These are phyloP conservation scores for Babylonia areolata DNA, from an alignment of 1,140 invertebrate genomes.

Conservation along the genomic window DNA sequence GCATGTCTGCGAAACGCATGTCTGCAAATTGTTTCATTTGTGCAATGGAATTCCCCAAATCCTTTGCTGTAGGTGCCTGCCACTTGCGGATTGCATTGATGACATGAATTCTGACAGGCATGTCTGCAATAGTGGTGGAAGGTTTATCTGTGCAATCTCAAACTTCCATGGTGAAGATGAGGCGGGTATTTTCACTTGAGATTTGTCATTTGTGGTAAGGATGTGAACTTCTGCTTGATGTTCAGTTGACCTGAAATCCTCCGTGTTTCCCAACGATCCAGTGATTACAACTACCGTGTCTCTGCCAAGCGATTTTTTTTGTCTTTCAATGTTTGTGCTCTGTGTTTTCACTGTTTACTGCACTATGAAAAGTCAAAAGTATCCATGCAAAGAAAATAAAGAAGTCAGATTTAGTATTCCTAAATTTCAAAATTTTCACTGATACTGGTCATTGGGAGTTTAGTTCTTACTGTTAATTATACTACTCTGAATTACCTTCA, in stretches of 20 bases:
- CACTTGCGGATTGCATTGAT: neutral
- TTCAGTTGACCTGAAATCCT: neutral
- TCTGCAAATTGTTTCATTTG: neutral
- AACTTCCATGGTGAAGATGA: neutral
- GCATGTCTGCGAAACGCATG: constrained; percentile 1
- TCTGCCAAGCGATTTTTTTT: neutral
- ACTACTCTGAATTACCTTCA: too few species aligned
- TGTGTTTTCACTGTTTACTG: too few species aligned
- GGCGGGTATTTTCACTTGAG: neutral
- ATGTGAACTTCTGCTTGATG: neutral
- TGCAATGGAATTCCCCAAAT: neutral
- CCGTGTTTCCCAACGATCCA: too few species aligned
- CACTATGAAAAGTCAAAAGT: too few species aligned
- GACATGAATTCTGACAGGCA: constrained; percentile 6
- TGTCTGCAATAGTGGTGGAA: neutral
- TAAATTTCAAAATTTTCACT: too few species aligned
- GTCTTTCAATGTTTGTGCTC: neutral
- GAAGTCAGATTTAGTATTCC: too few species aligned
- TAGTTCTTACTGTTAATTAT: too few species aligned
- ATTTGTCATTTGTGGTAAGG: neutral
- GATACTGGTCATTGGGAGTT: too few species aligned
- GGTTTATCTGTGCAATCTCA: constrained; percentile 1
- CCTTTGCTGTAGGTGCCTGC: neutral
- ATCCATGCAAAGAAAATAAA: too few species aligned
- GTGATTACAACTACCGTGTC: too few species aligned